phyloP scores from a whole-genome alignment of 2,797 vertebrate genomes.

The Lateolabrax maculatus region DNA sequence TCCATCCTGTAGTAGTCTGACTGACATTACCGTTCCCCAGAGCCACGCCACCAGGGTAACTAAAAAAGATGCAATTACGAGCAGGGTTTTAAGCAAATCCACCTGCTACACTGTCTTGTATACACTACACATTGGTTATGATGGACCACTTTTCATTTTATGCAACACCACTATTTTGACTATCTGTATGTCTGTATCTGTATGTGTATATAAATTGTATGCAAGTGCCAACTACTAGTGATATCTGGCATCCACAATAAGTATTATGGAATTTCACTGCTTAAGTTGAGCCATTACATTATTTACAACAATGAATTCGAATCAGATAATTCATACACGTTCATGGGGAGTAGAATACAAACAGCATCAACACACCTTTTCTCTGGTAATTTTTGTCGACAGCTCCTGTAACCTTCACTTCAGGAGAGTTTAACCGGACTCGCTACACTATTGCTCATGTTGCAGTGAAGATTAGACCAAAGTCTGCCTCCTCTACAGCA shows the following conservation, averaged over 20 bases:
- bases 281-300: background rate
- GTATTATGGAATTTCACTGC: no score
- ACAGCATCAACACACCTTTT: background rate
- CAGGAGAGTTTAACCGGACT: slow-evolving; percentile 29
- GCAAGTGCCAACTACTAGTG: background rate
- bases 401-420: slow-evolving; percentile 39
- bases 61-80: background rate
- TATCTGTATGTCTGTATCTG: no score
- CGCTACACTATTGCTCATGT: slow-evolving; percentile 30
- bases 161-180: background rate
- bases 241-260: background rate
- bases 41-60: background rate
- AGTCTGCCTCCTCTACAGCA: slow-evolving; percentile 43
- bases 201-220: no score
- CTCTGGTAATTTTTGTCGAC: slow-evolving; percentile 13
- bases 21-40: background rate
- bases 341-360: background rate
- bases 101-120: background rate
- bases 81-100: background rate
- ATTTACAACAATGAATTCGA: background rate
- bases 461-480: slow-evolving; percentile 62
- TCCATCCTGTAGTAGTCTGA: no score
- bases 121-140: background rate
- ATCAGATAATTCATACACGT: background rate
- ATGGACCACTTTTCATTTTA: background rate